A percentile compares a stretch with the other conserved stretches of the same genome.
Evolutionary conservation across 1,140 invertebrate genomes (phyloP).

Genomic region (Cydia strobilella): DNA sequence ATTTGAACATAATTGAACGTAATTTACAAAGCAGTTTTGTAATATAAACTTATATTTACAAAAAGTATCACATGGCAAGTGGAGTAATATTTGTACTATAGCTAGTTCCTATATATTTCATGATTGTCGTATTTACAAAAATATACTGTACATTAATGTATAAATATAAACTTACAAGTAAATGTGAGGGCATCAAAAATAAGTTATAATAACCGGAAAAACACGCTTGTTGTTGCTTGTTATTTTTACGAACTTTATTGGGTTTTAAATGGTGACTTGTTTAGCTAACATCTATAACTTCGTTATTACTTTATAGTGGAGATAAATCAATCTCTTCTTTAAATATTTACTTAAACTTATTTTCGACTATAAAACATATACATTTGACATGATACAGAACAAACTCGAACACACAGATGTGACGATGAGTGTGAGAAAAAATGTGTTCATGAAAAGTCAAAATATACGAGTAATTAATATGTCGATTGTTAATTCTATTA

Average conservation of each 20-base stretch:
- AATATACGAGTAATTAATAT: too few relatives aligned
- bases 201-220: not conserved
- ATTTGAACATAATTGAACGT: not conserved
- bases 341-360: not conserved
- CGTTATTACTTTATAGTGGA: not conserved
- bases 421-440: too few relatives aligned
- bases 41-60: not conserved
- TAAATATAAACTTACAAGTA: not conserved
- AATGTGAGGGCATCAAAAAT: not conserved
- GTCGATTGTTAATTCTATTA: not conserved
- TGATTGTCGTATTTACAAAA: constrained; percentile 12
- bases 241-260: not conserved
- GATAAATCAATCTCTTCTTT: not conserved
- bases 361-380: too few relatives aligned
- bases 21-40: not conserved
- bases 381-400: too few relatives aligned
- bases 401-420: too few relatives aligned
- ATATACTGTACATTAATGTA: constrained; percentile 11
- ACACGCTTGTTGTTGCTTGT: not conserved
- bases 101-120: not conserved
- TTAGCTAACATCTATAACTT: constrained; percentile 5
- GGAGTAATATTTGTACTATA: constrained; percentile 8
- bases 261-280: not conserved
- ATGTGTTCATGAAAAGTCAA: too few relatives aligned
- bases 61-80: constrained; percentile 1